These are phyloP conservation scores for Apostichopus parvimensis DNA, from an alignment of 35 echinoderm and acorn worm species.

Conservation along the genomic window DNA sequence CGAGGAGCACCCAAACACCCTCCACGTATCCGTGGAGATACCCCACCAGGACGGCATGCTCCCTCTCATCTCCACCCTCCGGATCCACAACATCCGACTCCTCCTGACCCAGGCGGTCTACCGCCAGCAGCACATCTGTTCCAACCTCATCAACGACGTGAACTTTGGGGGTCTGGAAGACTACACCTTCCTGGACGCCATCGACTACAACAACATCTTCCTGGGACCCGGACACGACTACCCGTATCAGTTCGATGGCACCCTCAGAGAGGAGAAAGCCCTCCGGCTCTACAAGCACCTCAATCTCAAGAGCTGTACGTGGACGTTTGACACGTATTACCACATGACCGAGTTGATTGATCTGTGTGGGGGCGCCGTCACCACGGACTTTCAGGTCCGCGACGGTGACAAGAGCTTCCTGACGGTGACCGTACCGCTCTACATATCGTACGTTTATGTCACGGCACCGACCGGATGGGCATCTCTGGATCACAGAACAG, in stretches of 20 bases:
- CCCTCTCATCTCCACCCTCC: constrained; percentile 83
- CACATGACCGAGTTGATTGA: constrained; percentile 99
- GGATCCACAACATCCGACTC: constrained; percentile 92
- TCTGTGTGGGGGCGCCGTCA: constrained; percentile 92
- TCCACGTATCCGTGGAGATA: constrained; percentile 90
- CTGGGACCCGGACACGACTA: constrained; percentile 89
- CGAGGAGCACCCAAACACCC: constrained; percentile 76
- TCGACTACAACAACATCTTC: constrained; percentile 72
- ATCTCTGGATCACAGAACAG: constrained; percentile 89
- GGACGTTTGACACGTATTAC: constrained; percentile 96
- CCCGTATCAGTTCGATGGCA: constrained; percentile 94
- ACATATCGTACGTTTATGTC: constrained; percentile 93
- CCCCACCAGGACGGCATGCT: constrained; percentile 98
- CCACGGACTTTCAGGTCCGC: constrained; percentile 91
- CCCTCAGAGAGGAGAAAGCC: constrained; percentile 68
- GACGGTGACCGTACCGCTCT: constrained; percentile 90
- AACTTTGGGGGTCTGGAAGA: constrained; percentile 48
- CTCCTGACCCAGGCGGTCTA: constrained; percentile 95
- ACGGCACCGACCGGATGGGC: constrained; percentile 97
- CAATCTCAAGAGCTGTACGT: constrained; percentile 96
- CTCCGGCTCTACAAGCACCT: constrained; percentile 83
- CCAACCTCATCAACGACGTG: constrained; percentile 82
- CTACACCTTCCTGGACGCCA: constrained; percentile 68
- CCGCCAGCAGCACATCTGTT: constrained; percentile 95
- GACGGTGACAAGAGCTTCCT: constrained; percentile 90